Base-by-base conservation (phyloP, 2,113 vertebrate species). In the Catharus bicknelli region DNA sequence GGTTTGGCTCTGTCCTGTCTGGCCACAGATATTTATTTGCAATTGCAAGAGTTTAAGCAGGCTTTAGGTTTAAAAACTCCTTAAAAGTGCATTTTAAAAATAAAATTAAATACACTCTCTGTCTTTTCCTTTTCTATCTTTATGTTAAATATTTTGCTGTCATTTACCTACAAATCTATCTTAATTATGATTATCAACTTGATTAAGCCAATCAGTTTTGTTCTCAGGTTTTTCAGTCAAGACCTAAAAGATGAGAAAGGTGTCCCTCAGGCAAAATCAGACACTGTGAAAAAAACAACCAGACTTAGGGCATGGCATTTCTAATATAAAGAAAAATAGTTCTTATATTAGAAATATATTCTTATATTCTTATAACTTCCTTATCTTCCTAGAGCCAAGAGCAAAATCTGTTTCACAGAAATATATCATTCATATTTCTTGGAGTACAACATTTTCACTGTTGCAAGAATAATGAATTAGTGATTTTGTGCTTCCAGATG, bases 281-380 rank as follows among this genome's bases (percentile, higher is more conserved):
- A 59, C 22, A 42, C 2, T 13, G 1, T 58, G 12, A 51, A n/a
- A 53, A 59, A 77, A 48, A 0, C 5, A 70, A 45, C 1, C 5
- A 70, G 11, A 63, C 8, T 34, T 62, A 25, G 5, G 16, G 1
- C 1, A 30, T 19, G 13, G 1, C 2, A n/a, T 75, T 84, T 58
- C 15, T 38, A 38, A 63, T 17, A 43, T 6, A 81, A 62, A 61
- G 19, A 40, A 62, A 79, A 91, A 57, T 11, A 66, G 9, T 59
- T 38, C 11, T 36, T 36, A 36, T 36, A 36, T 36, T 36, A 36
- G 34, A 36, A 36, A 36, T 36, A 36, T 36, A 36, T 36, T 36
- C 34, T 36, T 36, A 36, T 36, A 7, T 36, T 36, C 34, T 36
- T 34, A 34, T 47, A 73, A 32, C 14, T 38, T 78, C 16, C 13